phyloP scores from a whole-genome alignment of 2,797 vertebrate species.

The Enteromius fasciolatus region DNA sequence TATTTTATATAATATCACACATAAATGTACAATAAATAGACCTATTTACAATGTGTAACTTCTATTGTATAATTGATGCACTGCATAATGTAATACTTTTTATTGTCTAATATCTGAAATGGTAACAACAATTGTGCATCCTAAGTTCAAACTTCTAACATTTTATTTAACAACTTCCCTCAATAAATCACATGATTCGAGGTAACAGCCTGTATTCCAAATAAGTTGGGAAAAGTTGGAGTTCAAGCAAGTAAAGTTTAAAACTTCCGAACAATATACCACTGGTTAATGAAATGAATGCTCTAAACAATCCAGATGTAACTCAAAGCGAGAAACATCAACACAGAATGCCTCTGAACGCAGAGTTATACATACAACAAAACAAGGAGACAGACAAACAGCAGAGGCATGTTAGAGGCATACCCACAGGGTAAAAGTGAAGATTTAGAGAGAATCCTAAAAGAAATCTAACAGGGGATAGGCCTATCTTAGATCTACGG shows the following conservation, averaged over 20 bases:
- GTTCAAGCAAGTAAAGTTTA: background rate
- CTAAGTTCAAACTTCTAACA: background rate
- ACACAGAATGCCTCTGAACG: conserved; percentile 2
- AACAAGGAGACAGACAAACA: background rate
- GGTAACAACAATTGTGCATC: background rate
- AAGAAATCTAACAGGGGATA: conserved; percentile 29
- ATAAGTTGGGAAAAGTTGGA: background rate
- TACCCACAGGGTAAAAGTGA: conserved; percentile 35
- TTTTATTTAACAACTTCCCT: conserved; percentile 14
- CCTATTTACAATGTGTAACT: background rate
- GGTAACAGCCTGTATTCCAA: background rate
- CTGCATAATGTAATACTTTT: background rate
- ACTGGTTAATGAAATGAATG: conserved; percentile 1
- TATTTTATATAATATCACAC: background rate
- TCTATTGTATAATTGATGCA: background rate
- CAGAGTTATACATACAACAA: conserved; percentile 26
- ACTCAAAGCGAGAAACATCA: background rate
- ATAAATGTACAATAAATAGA: background rate
- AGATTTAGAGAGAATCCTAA: conserved; percentile 31
- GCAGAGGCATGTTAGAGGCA: conserved; percentile 34
- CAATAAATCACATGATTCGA: conserved; percentile 30
- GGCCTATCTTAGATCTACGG: conserved; percentile 24
- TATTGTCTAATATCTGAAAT: background rate
- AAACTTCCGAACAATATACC: conserved; percentile 16
- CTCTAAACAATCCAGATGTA: conserved; percentile 20